These are phyloP conservation scores for Pinna nobilis DNA, from an alignment of 1,140 invertebrate genomes.

Conservation along the genomic window DNA sequence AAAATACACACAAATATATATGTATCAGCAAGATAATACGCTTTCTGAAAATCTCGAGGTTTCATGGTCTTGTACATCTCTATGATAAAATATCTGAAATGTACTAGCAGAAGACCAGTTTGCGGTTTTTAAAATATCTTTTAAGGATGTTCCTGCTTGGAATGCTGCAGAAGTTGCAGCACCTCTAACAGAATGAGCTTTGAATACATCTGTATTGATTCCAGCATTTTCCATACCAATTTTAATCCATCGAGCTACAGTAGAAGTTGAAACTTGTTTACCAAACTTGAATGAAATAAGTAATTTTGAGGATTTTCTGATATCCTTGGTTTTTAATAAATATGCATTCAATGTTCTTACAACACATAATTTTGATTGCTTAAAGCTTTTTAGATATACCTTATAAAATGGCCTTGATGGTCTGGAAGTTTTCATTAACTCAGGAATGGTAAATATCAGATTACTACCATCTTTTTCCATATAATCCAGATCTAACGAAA, in stretches of 20 bases:
- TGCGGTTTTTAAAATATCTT: not conserved
- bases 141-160: not conserved
- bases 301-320: not conserved
- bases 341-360: conserved; percentile 6
- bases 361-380: conserved; percentile 11
- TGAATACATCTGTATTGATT: not conserved
- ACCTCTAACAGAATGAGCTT: conserved; percentile 13
- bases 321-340: not conserved
- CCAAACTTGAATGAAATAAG: conserved; percentile 15
- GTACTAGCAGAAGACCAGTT: conserved; percentile 9
- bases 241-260: conserved; percentile 14
- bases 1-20: too few relatives aligned
- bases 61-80: conserved; percentile 3
- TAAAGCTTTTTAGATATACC: not conserved
- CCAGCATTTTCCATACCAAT: conserved; percentile 2
- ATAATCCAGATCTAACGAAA: conserved; percentile 7
- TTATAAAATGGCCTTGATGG: conserved; percentile 1
- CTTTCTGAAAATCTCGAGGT: too few relatives aligned
- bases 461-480: not conserved
- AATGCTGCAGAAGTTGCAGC: conserved; percentile 2
- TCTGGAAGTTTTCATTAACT: conserved; percentile 16
- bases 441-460: conserved; percentile 1
- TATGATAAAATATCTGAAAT: conserved; percentile 10
- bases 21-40: too few relatives aligned
- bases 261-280: conserved; percentile 4